phyloP scores from a whole-genome alignment of 2,113 vertebrate genomes.

The Thamnophis sirtalis region DNA sequence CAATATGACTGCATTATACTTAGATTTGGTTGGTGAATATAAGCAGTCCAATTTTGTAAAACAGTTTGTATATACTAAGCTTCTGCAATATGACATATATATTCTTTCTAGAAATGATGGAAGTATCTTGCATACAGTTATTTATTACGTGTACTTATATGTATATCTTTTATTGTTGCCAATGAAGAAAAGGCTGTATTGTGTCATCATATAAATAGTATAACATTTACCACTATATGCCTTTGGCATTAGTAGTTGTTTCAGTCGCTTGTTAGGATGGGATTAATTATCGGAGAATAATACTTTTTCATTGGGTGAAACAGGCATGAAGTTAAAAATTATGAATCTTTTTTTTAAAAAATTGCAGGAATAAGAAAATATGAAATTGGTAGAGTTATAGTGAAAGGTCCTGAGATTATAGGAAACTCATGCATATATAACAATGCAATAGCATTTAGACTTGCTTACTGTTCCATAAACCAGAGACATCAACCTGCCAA shows the following conservation, averaged over 20 bases:
- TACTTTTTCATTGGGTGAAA: neutral
- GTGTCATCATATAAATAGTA: neutral
- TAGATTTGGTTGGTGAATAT: neutral
- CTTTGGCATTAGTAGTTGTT: neutral
- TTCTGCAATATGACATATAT: neutral
- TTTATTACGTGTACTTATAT: neutral
- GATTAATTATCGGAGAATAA: neutral
- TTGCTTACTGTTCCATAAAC: neutral
- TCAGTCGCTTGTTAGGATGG: neutral
- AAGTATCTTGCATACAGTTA: neutral
- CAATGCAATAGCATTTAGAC: neutral
- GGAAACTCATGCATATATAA: neutral
- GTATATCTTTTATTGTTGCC: neutral
- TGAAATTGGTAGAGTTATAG: neutral
- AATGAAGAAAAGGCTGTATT: neutral
- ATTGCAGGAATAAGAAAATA: neutral
- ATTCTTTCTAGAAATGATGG: neutral
- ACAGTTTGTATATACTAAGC: neutral
- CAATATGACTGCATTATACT: neutral
- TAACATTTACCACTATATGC: neutral
- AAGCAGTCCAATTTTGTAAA: neutral
- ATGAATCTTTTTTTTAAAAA: neutral
- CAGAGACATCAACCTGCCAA: no score
- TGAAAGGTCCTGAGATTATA: neutral
- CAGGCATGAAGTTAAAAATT: neutral